phyloP scores from a whole-genome alignment of 2,113 vertebrate genomes.

The Corynorhinus townsendii region DNA sequence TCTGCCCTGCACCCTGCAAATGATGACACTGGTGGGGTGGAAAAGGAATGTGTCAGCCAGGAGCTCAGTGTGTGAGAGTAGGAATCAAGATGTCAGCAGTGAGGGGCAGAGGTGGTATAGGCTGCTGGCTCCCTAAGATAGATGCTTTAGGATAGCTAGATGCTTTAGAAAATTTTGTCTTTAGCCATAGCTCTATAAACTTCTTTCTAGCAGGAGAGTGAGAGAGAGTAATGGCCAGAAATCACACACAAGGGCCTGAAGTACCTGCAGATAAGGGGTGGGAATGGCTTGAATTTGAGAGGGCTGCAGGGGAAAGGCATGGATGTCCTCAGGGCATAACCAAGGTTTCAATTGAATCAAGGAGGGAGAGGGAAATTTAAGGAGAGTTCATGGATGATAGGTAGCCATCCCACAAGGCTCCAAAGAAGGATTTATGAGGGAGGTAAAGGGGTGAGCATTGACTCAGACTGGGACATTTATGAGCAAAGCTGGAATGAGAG shows the following conservation, averaged over 20 bases:
- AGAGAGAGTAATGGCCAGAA: background rate
- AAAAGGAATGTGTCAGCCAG: background rate
- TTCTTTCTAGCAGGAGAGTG: too few species aligned
- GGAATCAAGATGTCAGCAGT: background rate
- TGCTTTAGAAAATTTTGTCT: background rate
- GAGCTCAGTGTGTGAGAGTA: background rate
- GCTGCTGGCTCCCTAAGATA: background rate
- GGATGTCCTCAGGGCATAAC: too few species aligned
- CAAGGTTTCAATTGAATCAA: background rate
- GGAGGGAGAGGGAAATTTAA: background rate
- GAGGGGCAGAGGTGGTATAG: background rate
- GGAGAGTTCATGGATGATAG: background rate
- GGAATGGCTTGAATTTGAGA: background rate
- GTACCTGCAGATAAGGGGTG: accelerated
- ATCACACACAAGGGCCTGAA: background rate
- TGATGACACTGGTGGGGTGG: accelerated
- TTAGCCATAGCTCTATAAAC: too few species aligned
- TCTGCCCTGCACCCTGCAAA: background rate
- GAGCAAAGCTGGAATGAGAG: background rate
- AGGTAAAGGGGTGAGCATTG: accelerated
- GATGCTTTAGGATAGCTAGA: background rate
- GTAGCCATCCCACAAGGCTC: too few species aligned
- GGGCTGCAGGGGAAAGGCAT: too few species aligned
- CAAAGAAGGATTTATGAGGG: background rate
- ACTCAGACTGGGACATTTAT: background rate